Evolutionary conservation across 2,797 vertebrate genomes (phyloP), one percentile per base, ranked within the genome.

Genomic region (Peromyscus melanophrys): DNA sequence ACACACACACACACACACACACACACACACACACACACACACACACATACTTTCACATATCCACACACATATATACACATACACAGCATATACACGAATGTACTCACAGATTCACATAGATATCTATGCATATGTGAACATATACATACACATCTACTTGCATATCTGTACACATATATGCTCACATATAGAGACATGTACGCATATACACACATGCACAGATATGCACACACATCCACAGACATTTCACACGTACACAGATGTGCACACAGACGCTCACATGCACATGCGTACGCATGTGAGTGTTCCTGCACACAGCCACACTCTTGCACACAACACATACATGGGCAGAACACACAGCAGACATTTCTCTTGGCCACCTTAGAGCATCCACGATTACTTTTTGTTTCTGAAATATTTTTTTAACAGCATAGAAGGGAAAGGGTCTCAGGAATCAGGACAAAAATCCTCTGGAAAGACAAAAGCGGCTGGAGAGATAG

Each of bases 161-260:
- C 10, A 61, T 0, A 49, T 11, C 1, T n/a, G 31, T 34, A 40
- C 6, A 40, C 19, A 61, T 61, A n/a, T n/a, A 17, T 14, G 21
- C 25, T 13, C 27, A 31, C 6, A n/a, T 14, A 21, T 4, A 55
- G 8, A 37, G 4, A 46, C n/a, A 59, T 78, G 25, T 23, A 10
- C 14, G 3, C 23, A 43, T 0, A 0, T 59, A 19, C 17, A 52
- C 0, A 5, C 12, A 31, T 11, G 46, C 14, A n/a, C 6, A 43
- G 12, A 71, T 6, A 49, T 40, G 5, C 9, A 65, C n/a, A 65
- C 7, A 25, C 1, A 31, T 43, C 16, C 57, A 63, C 81, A 84
- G 1, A 11, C 7, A 17, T 46, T 5, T 23, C 9, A 25, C 34
- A 43, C 0, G 34, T 23, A 10, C 21, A 46, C 21, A n/a, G 25